A percentile compares a stretch with the other conserved stretches of the same genome.
These are phyloP conservation scores for Stegostoma tigrinum DNA, from an alignment of 2,113 vertebrate species.

Conservation along the genomic window DNA sequence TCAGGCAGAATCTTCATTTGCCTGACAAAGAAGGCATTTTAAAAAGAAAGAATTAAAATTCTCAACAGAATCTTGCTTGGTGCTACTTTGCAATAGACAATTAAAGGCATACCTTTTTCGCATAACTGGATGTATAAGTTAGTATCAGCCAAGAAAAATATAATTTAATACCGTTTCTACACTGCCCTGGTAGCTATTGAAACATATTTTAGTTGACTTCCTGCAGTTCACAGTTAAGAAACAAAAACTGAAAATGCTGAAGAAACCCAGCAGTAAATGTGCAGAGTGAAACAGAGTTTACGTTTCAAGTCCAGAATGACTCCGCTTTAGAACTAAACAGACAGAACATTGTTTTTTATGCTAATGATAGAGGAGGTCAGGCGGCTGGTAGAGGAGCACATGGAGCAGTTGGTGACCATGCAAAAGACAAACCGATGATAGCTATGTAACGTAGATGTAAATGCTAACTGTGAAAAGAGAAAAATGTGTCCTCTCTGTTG, in stretches of 20 bases:
- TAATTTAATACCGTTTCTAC: not conserved
- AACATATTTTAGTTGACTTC: not conserved
- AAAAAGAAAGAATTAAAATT: not conserved
- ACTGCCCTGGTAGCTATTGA: not conserved
- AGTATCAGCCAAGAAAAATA: not conserved
- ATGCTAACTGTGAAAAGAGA: too few species aligned
- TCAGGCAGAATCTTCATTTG: not conserved
- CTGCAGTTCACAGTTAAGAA: not conserved
- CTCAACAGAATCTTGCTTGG: not conserved
- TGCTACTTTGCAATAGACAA: not conserved
- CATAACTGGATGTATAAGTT: not conserved
- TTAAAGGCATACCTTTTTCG: not conserved
- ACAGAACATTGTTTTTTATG: too few species aligned
- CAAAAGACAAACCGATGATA: too few species aligned
- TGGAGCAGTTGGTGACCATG: too few species aligned
- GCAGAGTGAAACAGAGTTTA: too few species aligned
- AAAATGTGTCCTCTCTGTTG: too few species aligned
- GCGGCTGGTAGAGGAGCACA: too few species aligned
- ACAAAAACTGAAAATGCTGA: not conserved
- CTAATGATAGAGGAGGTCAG: too few species aligned
- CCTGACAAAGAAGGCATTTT: not conserved
- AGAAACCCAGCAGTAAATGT: too few species aligned
- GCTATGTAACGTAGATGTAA: too few species aligned
- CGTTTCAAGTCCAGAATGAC: too few species aligned
- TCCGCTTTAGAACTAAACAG: too few species aligned